Evolutionary conservation across 2,113 vertebrate genomes (phyloP).

Genomic region (Formicarius rufipectus): DNA sequence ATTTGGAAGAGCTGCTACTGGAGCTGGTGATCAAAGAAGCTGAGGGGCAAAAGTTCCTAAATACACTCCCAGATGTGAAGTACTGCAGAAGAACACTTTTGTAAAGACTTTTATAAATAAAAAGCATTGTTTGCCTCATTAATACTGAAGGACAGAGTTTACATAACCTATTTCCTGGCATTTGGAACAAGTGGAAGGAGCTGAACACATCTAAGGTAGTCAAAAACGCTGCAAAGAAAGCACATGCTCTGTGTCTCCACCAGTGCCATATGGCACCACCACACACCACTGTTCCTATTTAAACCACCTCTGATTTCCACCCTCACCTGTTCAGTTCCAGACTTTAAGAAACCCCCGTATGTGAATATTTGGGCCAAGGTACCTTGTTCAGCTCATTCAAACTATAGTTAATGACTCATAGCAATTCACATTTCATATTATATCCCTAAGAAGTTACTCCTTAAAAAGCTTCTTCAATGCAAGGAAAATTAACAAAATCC

Average conservation of each 20-base stretch:
- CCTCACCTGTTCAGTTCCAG: slow-evolving; percentile 19
- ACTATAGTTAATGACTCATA: background rate
- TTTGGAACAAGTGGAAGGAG: slow-evolving; percentile 16
- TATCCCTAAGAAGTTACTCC: background rate
- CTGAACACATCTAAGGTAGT: slow-evolving; percentile 1
- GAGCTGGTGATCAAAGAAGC: background rate
- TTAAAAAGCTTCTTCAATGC: background rate
- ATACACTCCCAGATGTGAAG: background rate
- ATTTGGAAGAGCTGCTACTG: background rate
- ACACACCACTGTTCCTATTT: background rate
- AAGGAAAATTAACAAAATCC: background rate
- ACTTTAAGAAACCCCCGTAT: slow-evolving; percentile 1
- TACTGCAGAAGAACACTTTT: background rate
- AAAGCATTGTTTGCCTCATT: background rate
- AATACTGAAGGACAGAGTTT: background rate
- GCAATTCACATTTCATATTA: background rate
- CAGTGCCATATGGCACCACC: slow-evolving; percentile 26
- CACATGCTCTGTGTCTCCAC: background rate
- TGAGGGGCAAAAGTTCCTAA: background rate
- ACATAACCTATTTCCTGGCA: background rate
- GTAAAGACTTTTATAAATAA: background rate
- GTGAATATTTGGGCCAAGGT: background rate
- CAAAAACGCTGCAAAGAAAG: background rate
- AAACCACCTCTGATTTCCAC: background rate
- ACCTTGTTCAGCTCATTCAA: background rate